phyloP scores from a whole-genome alignment of 1,140 invertebrate species.

The Pissodes strobi region DNA sequence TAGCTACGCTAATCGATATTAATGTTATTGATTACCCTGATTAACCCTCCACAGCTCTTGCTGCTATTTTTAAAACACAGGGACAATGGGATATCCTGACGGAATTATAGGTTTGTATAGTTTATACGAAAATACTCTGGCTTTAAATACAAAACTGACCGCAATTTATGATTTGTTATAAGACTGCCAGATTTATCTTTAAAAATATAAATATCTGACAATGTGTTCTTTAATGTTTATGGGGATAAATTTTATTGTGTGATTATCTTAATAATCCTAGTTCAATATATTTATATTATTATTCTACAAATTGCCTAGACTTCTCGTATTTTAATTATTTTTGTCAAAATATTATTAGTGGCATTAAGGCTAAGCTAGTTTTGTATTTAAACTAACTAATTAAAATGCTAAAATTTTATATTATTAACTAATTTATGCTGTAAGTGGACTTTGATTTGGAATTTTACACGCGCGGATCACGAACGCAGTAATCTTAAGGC shows the following conservation, averaged over 20 bases:
- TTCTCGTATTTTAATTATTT: conserved; percentile 6
- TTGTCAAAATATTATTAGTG: conserved; percentile 11
- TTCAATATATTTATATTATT: neutral
- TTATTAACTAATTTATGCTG: conserved; percentile 1
- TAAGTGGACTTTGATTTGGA: conserved; percentile 4
- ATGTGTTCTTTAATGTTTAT: conserved; percentile 25
- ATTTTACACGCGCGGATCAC: conserved; percentile 12
- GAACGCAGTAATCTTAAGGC: conserved; percentile 9
- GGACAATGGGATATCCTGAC: too few species aligned
- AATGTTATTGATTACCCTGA: too few species aligned
- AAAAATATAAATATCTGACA: conserved; percentile 6
- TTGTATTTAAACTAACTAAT: conserved; percentile 16
- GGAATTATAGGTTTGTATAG: too few species aligned
- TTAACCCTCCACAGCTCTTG: too few species aligned
- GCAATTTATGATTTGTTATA: conserved; percentile 9
- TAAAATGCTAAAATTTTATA: conserved; percentile 1
- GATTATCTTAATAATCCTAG: conserved; percentile 1
- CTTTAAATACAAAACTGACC: too few species aligned
- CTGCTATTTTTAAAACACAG: too few species aligned
- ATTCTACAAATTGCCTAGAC: neutral
- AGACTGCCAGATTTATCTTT: conserved; percentile 20
- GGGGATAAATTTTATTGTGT: conserved; percentile 12
- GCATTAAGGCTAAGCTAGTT: conserved; percentile 8
- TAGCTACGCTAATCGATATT: too few species aligned
- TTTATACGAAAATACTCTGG: too few species aligned